Conservation (phyloP, 2,888 invertebrate species). For the Globia sparganii region DNA sequence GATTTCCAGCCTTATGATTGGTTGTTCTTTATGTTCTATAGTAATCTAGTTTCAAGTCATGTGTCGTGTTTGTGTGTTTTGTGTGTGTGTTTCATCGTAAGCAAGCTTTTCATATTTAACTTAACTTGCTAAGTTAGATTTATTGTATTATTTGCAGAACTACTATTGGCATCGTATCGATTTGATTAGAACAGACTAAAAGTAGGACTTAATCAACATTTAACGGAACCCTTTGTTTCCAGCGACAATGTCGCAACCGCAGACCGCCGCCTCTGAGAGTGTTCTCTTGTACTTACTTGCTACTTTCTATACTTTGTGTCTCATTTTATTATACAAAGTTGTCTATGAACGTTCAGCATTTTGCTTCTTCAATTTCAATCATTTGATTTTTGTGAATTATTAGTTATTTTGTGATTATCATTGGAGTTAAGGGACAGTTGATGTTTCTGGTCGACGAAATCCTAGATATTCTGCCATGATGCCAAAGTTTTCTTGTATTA, state of each 20-base stretch:
- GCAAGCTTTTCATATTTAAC: not conserved
- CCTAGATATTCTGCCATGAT: not conserved
- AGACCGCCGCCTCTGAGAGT: slow-evolving; percentile 68
- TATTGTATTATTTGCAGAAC: not conserved
- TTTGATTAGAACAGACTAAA: slow-evolving; percentile 15
- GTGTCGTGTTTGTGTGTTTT: no score
- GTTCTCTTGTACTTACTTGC: slow-evolving; percentile 70
- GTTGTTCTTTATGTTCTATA: not conserved
- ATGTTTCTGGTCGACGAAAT: not conserved
- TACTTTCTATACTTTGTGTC: slow-evolving; percentile 67
- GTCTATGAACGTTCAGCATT: slow-evolving; percentile 25
- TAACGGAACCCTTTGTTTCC: slow-evolving; percentile 57
- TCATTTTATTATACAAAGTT: slow-evolving; percentile 70
- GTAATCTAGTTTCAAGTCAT: not conserved
- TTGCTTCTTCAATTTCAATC: not conserved
- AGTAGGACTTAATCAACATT: slow-evolving; percentile 59
- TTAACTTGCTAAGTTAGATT: not conserved
- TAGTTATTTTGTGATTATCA: no score
- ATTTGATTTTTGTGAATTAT: not conserved
- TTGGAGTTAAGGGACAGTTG: no score
- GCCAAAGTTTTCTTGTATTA: not conserved
- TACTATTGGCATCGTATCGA: not conserved
- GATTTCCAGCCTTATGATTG: not conserved
- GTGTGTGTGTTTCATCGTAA: not conserved
- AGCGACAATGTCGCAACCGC: slow-evolving; percentile 46